Percentiles rank a stretch among this genome's conserved stretches.
phyloP scores from a whole-genome alignment of 2,888 invertebrate genomes.

The Apamea monoglypha region DNA sequence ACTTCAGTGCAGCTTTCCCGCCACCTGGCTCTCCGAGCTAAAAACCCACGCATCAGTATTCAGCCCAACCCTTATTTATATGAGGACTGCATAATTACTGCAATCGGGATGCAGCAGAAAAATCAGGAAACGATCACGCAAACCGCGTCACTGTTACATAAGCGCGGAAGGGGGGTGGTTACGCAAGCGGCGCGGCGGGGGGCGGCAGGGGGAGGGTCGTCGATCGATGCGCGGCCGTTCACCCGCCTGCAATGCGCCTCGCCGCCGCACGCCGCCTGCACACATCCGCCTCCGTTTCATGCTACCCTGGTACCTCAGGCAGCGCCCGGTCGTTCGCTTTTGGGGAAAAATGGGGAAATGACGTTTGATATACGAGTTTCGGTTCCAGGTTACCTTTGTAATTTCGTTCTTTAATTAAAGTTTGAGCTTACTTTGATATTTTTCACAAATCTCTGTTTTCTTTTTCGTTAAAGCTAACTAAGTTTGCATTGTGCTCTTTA shows the following conservation, averaged over 20 bases:
- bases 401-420: constrained; percentile 39
- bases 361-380: constrained; percentile 56
- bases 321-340: constrained; percentile 70
- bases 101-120: constrained; percentile 69
- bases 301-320: constrained; percentile 81
- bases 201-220: constrained; percentile 62
- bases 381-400: constrained; percentile 37
- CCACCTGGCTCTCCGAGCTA: background rate
- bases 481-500: background rate
- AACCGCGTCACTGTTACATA: constrained; percentile 87
- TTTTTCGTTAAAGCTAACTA: background rate
- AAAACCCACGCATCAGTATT: constrained; percentile 19
- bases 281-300: constrained; percentile 76
- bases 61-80: constrained; percentile 40
- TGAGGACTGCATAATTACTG: constrained; percentile 61
- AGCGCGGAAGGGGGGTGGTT: constrained; percentile 80
- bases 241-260: constrained; percentile 90
- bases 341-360: constrained; percentile 62
- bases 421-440: constrained; percentile 16
- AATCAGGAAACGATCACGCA: constrained; percentile 82
- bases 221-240: constrained; percentile 90
- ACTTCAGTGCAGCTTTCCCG: constrained; percentile 9
- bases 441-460: background rate
- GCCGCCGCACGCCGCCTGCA: constrained; percentile 76
- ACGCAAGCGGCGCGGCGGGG: constrained; percentile 79